Evolutionary conservation across 2,888 invertebrate species (phyloP), one percentile per base, ranked within the genome.

Genomic region (Fabriciana adippe): DNA sequence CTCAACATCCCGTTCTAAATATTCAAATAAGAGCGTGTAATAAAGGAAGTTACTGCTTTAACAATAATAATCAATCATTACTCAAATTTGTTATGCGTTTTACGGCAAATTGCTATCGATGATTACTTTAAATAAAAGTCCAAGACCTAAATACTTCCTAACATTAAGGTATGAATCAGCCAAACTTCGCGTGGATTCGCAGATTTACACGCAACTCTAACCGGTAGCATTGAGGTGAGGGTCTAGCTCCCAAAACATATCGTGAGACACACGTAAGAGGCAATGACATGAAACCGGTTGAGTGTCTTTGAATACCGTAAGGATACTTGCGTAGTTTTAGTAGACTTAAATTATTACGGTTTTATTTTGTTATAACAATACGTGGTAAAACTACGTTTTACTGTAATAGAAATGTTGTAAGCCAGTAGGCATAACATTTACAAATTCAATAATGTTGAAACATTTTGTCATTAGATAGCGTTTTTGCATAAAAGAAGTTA

Each of bases 201-300:
- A 80, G 63, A 80, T 83, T 82, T 81, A 75, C 85, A 85, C 79
- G 85, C 83, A 72, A 85, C 47, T 55, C 62, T 41, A 73, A 72
- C 74, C 72, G 68, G 72, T 70, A 66, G 62, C 69, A 72, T 82
- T 77, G 81, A 82, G 89, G 90, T 90, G 89, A 91, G 84, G 90
- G 90, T 80, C 84, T 73, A 69, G 73, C 82, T 81, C 80, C 82
- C 75, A 78, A 63, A 66, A 57, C 45, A 47, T 13, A 59, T 51
- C 53, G 62, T 64, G 62, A 70, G 61, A 55, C 35, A 66, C 51
- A 63, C 65, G 68, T 65, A 65, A 41, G 35, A 57, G 65, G 59
- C 57, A 66, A 66, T 55, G 55, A 65, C 64, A 65, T 61, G 31
- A 55, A 69, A 66, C 71, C 64, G 55, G 65, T 67, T 60, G 35